These are phyloP conservation scores for Caprella mutica DNA, from an alignment of 2,888 invertebrate species.

Conservation along the genomic window DNA sequence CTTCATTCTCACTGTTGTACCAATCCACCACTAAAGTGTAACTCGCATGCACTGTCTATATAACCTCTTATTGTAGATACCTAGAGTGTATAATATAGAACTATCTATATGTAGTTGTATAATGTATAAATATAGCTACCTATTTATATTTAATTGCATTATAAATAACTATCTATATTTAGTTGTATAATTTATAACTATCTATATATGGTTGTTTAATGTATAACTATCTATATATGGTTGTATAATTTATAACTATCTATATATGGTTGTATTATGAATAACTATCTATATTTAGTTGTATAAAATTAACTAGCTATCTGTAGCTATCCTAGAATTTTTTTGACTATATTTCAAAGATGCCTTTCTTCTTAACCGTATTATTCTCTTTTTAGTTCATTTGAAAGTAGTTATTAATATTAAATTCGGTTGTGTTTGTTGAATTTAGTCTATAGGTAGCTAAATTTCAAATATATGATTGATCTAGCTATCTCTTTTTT, in stretches of 20 bases:
- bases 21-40: too few relatives aligned
- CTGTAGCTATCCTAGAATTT: background rate
- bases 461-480: too few relatives aligned
- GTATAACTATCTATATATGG: slow-evolving; percentile 5
- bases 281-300: slow-evolving; percentile 3
- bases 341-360: background rate
- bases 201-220: background rate
- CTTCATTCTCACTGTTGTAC: too few relatives aligned
- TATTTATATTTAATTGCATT: slow-evolving; percentile 1
- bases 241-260: background rate
- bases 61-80: too few relatives aligned
- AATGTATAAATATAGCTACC: background rate
- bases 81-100: background rate
- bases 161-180: background rate
- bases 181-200: too few relatives aligned
- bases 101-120: slow-evolving; percentile 2
- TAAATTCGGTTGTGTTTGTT: too few relatives aligned
- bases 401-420: too few relatives aligned
- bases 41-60: too few relatives aligned
- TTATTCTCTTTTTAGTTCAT: too few relatives aligned
- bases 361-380: too few relatives aligned
- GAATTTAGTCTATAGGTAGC: too few relatives aligned
- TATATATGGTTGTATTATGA: slow-evolving; percentile 1
- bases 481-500: too few relatives aligned
- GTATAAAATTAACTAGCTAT: background rate